Evolutionary conservation across 2,113 vertebrate genomes (phyloP), one percentile per base, ranked within the genome.

Genomic region (Stigmatopora argus): DNA sequence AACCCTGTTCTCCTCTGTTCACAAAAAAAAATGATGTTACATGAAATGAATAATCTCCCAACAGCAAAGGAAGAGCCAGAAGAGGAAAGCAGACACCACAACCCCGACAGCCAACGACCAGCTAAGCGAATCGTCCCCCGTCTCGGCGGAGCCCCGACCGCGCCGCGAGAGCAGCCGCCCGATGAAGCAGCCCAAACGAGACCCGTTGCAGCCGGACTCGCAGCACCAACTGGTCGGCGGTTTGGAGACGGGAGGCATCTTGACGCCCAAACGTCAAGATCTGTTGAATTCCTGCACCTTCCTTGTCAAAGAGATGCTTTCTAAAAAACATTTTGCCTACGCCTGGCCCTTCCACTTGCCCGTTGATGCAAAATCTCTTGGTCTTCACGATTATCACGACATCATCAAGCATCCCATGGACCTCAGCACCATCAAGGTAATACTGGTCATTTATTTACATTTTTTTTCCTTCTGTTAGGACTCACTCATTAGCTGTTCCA

Each of bases 381-480:
- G 94, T 4, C 91, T 97, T 35, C 94, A 96, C 0, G 94, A 97
- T 80, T 97, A 95, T 79, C 90, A 93, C 17, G 93, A 95, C 65
- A 96, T 96, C 88, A 96, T 97, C 75, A 97, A 97, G 59, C 93
- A 96, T 59, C 95, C 95, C 63, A 97, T 96, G 94, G 95, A 97
- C 81, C 93, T 97, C 75, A 92, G 93, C 88, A 93, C 92, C 46
- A 93, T 96, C 79, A 96, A 95, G 89, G 94, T 95, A 67, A 86
- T 82, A 69, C 13, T 21, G 19, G 11, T n/a, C 13, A 4, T 18
- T 11, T 35, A 19, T 19, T 13, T 9, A 41, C 21, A 12, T 26
- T 53, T 7, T 38, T 12, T 56, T 34, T 56, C 13, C 15, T 56
- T 31, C 7, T 17, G 21, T 26, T 2, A 41, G 9, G 7, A 41